Base-by-base conservation (phyloP, 2,113 vertebrate species). In the Corythoichthys intestinalis region DNA sequence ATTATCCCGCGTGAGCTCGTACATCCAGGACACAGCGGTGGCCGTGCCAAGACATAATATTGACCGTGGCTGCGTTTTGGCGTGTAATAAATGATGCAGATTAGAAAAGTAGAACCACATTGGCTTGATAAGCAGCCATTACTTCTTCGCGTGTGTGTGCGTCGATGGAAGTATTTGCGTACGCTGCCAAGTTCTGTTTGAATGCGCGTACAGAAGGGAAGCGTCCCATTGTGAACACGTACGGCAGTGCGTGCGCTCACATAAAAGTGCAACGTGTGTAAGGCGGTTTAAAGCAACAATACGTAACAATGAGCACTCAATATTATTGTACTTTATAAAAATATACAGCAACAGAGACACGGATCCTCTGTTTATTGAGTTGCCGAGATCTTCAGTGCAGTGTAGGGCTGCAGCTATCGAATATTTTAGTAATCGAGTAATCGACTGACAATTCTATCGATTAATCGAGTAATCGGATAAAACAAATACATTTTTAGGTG, bases 51-150 rank as follows among this genome's bases (percentile, higher is more conserved):
- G 86, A 86, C 88, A 91, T 85, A 91, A 91, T 92, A 90, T 92
- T 92, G 90, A 90, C 84, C 84, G 79, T 92, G 91, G 89, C 90
- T 71, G 49, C 14, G 70, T 89, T 90, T 58, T 87, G 87, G 83
- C 80, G 85, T 83, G 79, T 89, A 90, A 90, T 91, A 91, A 91
- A 92, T 91, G 86, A 90, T 90, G 87, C 83, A 87, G 89, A 91
- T 91, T 89, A 89, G 87, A 88, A 90, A 90, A 89, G 86, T 88
- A 89, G 85, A 91, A 90, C 88, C 89, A 91, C 84, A 88, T 88
- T 89, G 87, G 76, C 35, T 70, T 82, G 87, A 90, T 90, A 91
- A 88, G 86, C 81, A 75, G 81, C 70, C 73, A 78, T 88, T 2
- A 59, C 74, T 79, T 76, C 66, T 72, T 57, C 11, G 54, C 28